These are phyloP conservation scores for Neolamprologus toae DNA, from an alignment of 2,113 vertebrate genomes.

Conservation along the genomic window DNA sequence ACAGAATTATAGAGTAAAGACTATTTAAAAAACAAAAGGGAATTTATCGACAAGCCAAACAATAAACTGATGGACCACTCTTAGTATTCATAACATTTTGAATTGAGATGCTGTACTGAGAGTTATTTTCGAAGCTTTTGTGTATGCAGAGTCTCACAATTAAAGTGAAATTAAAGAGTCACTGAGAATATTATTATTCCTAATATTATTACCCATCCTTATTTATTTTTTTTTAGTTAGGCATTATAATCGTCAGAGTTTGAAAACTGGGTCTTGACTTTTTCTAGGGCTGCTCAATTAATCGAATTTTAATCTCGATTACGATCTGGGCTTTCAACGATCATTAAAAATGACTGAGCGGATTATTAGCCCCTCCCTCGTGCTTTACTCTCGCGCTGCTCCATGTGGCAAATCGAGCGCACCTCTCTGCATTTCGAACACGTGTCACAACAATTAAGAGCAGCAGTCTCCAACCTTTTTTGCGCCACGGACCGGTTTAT, in stretches of 20 bases:
- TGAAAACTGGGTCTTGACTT: neutral
- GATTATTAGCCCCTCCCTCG: no score
- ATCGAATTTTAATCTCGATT: no score
- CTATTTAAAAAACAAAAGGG: neutral
- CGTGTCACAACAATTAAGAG: no score
- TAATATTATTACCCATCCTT: fast-evolving
- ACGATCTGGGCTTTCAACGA: no score
- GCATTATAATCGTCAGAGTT: neutral
- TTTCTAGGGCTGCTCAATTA: neutral
- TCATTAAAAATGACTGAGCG: no score
- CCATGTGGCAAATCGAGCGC: no score
- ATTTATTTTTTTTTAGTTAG: neutral
- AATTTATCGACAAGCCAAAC: neutral
- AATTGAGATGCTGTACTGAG: fast-evolving
- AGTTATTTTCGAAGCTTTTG: neutral
- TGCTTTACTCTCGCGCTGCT: no score
- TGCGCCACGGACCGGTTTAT: no score
- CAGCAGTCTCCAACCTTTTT: no score
- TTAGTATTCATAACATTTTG: neutral
- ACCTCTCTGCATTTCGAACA: no score
- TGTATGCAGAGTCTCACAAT: neutral
- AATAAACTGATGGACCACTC: neutral
- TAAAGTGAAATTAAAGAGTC: neutral
- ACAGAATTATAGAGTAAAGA: neutral
- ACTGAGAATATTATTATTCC: neutral